A percentile compares a stretch with the other conserved stretches of the same genome.
phyloP scores from a whole-genome alignment of 1,140 invertebrate genomes.

The Lepidostoma basale region DNA sequence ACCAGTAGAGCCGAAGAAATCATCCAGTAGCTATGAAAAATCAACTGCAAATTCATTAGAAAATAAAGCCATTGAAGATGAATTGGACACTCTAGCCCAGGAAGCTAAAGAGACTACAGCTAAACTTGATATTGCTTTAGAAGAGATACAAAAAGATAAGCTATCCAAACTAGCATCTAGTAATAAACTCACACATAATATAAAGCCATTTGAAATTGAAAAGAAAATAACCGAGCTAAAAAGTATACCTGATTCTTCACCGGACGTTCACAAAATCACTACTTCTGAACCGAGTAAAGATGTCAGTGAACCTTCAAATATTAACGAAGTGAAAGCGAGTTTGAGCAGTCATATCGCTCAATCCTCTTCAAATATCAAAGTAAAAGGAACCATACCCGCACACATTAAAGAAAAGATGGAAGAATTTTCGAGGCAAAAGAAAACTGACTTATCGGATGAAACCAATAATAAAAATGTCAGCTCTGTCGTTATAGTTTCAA shows the following conservation, averaged over 20 bases:
- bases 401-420: conserved; percentile 28
- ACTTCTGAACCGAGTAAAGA: neutral
- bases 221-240: neutral
- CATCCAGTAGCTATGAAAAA: neutral
- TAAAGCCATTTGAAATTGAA: neutral
- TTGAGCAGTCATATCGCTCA: neutral
- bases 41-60: neutral
- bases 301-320: neutral
- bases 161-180: neutral
- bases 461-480: neutral
- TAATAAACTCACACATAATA: neutral
- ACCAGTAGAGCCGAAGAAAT: neutral
- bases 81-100: conserved; percentile 63
- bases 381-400: conserved; percentile 20
- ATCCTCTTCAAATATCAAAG: conserved; percentile 9
- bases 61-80: conserved; percentile 58
- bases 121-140: conserved; percentile 58
- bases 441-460: neutral
- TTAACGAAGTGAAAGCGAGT: neutral
- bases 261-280: neutral
- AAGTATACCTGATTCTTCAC: neutral
- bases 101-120: conserved; percentile 64
- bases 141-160: conserved; percentile 54
- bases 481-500: too few species aligned
- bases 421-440: conserved; percentile 18